Base-by-base conservation (phyloP, 53 echinoderm and acorn worm species). In the Crossaster papposus region DNA sequence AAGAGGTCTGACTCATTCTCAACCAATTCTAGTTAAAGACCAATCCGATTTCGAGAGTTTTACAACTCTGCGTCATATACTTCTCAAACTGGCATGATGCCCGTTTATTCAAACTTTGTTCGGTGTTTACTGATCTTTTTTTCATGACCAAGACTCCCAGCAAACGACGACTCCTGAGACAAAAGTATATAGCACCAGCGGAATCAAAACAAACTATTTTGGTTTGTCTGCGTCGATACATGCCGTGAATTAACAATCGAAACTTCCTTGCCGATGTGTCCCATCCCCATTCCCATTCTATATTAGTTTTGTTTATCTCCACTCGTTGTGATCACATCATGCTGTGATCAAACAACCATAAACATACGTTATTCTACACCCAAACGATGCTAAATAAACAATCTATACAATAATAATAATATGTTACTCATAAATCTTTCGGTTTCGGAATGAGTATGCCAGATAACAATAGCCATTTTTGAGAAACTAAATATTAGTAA, bases 31-130 rank as follows among this genome's bases (percentile, higher is more conserved):
- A n/a, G n/a, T n/a, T 3, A 58, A 20, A 68, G n/a, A 20, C 2
- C 28, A 28, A 28, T 68, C 28, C 11, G 68, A 28, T 58, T 26
- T 20, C 68, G 28, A 68, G 68, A 68, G 22, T 26, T 68, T 6
- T 23, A 73, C 15, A 73, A 73, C 20, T 17, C 34, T 73, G 74
- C 14, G 74, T 73, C 74, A 73, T 73, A 73, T 73, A 4, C 74
- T 73, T 73, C 29, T 33, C 74, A 73, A 34, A 73, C 33, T 20
- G 74, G 22, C 74, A 35, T 73, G 35, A 32, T n/a, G 35, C 30
- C 74, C 35, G 74, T 35, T 73, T 35, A 24, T 11, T 3, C 20
- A n/a, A n/a, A 68, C 68, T 26, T 18, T 11, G 11, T 11, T 26
- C 22, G n/a, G 24, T 68, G 26, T 58, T 15, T 58, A 20, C 12